Evolutionary conservation across 2,797 vertebrate species (phyloP), one percentile per base, ranked within the genome.

Genomic region (Halcyon badia): DNA sequence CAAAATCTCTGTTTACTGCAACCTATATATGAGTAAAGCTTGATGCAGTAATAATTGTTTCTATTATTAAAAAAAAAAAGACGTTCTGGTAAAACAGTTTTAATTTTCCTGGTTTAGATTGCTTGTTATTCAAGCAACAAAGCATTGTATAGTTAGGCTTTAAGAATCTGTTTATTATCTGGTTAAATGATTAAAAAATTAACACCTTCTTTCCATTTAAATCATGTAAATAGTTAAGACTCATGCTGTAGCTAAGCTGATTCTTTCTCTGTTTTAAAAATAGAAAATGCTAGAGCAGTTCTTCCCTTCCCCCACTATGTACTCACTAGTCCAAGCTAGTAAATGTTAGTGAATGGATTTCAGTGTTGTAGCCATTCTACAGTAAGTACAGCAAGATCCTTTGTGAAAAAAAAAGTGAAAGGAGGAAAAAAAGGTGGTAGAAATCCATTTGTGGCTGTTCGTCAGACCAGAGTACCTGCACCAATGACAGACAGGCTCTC

Each of bases 221-320:
- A 97, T 98, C 91, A 41, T 92, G 95, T 98, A 97, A 98, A 98
- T 95, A 97, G 97, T 98, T 98, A 98, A 98, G 97, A 61, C 90
- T 96, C 93, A 86, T 91, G 97, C 97, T 94, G 87, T 88, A 90
- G 97, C 94, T 98, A 98, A 97, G 95, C 97, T 96, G 98, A 97
- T 98, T 98, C 97, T 97, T 98, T 98, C 97, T 97, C 98, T 65
- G 94, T 95, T 98, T 98, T 99, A 99, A 99, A 99, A 99, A 99
- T 99, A 99, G 99, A 98, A 99, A 98, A 97, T 86, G 98, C 98
- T 98, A 87, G 97, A 97, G 98, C 98, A 96, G 97, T 89, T 92
- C 72, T 95, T 97, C 97, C 97, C 97, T 98, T 97, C 97, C 97
- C 98, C 98, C 96, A 93, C 81, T 91, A 54, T 72, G 96, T 97